A percentile compares a stretch with the other conserved stretches of the same genome.
Conservation (phyloP, 2,888 invertebrate genomes). For the Marasmarcha lunaedactyla region DNA sequence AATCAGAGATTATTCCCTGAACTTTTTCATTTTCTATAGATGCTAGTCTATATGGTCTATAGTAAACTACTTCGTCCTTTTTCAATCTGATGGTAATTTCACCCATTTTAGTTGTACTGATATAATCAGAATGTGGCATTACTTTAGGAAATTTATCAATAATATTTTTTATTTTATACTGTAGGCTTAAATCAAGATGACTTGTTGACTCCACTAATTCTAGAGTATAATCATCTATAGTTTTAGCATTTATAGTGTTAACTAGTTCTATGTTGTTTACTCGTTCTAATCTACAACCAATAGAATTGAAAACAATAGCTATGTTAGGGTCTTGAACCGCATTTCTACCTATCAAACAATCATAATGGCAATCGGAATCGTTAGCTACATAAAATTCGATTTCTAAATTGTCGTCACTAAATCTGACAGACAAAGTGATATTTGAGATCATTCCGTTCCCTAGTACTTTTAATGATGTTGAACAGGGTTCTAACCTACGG, state of each 20-base stretch:
- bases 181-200: conserved; percentile 7
- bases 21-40: conserved; percentile 15
- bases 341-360: conserved; percentile 10
- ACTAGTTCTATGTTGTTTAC: too few relatives aligned
- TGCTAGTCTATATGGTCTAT: conserved; percentile 16
- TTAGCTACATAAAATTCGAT: conserved; percentile 13
- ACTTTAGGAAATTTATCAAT: conserved; percentile 11
- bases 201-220: background rate
- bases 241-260: too few relatives aligned
- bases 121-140: conserved; percentile 5
- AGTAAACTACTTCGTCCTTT: conserved; percentile 9
- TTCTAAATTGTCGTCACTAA: conserved; percentile 15
- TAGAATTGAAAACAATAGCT: conserved; percentile 10
- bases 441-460: conserved; percentile 8
- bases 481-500: too few relatives aligned
- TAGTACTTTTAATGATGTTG: too few relatives aligned
- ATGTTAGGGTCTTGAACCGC: conserved; percentile 11
- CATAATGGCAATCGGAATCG: conserved; percentile 11
- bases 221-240: too few relatives aligned
- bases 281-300: background rate
- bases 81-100: conserved; percentile 11
- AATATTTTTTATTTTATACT: conserved; percentile 7
- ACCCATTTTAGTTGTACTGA: conserved; percentile 11
- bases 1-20: conserved; percentile 12
- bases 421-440: conserved; percentile 11